phyloP scores from a whole-genome alignment of 2,888 invertebrate species.

The Parnassius glacialis region DNA sequence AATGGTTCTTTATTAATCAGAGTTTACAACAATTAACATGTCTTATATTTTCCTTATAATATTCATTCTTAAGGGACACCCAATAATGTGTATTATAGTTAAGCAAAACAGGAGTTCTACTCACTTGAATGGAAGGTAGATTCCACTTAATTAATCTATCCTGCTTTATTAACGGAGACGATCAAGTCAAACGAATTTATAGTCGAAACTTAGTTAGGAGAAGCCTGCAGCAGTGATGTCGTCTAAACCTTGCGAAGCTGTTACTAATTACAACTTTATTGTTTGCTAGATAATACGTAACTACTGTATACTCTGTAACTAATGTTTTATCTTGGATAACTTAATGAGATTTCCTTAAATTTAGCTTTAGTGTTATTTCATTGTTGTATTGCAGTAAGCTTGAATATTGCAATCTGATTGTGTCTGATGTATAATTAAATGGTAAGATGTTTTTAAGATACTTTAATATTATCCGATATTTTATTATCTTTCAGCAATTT shows the following conservation, averaged over 20 bases:
- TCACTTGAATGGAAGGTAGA: constrained; percentile 13
- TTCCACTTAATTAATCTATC: constrained; percentile 24
- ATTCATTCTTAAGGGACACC: too few species aligned
- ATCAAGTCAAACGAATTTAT: constrained; percentile 33
- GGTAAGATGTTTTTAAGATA: background rate
- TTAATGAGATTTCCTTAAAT: constrained; percentile 23
- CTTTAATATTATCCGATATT: too few species aligned
- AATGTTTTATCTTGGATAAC: constrained; percentile 14
- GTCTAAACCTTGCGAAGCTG: constrained; percentile 32
- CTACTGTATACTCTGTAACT: constrained; percentile 26
- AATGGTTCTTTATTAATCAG: too few species aligned
- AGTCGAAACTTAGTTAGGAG: constrained; percentile 31
- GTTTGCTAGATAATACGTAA: constrained; percentile 38
- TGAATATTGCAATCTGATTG: background rate
- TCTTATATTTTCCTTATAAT: too few species aligned
- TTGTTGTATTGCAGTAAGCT: background rate
- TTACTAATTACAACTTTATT: constrained; percentile 49
- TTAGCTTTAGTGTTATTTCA: constrained; percentile 13
- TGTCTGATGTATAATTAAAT: background rate
- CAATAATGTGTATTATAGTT: background rate
- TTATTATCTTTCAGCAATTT: too few species aligned
- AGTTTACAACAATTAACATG: too few species aligned
- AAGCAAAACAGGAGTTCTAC: constrained; percentile 7
- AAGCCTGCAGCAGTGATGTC: constrained; percentile 33
- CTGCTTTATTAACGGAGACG: constrained; percentile 27